phyloP scores from a whole-genome alignment of 2,113 vertebrate species.

The Peromyscus maniculatus region DNA sequence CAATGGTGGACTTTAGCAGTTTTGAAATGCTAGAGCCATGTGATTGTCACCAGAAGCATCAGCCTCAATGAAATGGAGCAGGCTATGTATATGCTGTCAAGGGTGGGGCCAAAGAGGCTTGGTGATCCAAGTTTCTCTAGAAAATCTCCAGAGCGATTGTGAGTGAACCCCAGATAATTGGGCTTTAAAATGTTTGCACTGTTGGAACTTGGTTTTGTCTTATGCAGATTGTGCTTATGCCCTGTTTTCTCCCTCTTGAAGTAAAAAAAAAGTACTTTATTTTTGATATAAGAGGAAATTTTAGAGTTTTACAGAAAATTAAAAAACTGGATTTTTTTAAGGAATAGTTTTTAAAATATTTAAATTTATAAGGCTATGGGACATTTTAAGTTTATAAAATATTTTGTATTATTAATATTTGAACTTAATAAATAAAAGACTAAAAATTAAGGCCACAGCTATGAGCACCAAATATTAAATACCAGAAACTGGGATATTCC shows the following conservation, averaged over 20 bases:
- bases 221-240: not conserved
- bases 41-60: not conserved
- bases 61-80: not conserved
- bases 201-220: not conserved
- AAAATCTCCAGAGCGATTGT: not conserved
- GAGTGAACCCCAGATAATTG: not conserved
- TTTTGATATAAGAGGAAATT: not conserved
- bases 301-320: not conserved
- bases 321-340: not conserved
- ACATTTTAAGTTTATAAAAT: not conserved
- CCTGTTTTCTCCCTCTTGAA: not conserved
- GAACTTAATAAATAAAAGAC: not conserved
- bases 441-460: not conserved
- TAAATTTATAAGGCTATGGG: not conserved
- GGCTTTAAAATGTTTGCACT: not conserved
- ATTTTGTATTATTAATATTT: not conserved
- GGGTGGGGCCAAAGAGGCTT: not conserved
- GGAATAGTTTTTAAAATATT: not conserved
- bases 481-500: too few relatives aligned
- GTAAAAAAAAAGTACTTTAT: not conserved
- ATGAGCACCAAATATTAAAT: not conserved
- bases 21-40: not conserved
- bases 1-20: not conserved
- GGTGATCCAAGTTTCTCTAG: not conserved
- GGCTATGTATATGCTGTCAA: not conserved